Conservation (phyloP, 2,888 invertebrate species). For the Chamaedrilus cognettii region DNA sequence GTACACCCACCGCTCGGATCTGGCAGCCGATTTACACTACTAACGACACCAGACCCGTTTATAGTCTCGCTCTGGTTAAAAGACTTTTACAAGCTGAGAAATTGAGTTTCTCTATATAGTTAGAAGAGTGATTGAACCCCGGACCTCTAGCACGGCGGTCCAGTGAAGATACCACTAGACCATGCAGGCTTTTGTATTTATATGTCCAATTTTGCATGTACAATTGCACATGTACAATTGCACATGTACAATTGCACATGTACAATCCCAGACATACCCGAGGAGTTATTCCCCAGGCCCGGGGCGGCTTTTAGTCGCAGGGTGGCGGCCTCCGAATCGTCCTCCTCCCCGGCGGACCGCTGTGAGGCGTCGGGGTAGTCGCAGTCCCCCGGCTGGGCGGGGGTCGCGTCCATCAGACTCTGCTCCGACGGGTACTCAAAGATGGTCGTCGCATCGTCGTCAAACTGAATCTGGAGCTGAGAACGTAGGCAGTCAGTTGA, state of each 20-base stretch:
- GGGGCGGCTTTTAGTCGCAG: not conserved
- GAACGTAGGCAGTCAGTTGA: no score
- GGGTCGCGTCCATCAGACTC: conserved; percentile 64
- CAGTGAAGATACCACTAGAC: not conserved
- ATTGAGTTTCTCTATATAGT: no score
- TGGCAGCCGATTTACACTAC: no score
- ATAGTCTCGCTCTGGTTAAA: no score
- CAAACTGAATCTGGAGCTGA: conserved; percentile 85
- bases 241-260: no score
- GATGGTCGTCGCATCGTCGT: conserved; percentile 82
- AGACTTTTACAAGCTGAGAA: no score
- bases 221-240: no score
- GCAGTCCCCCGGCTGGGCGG: conserved; percentile 31
- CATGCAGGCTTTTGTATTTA: not conserved
- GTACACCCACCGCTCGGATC: no score
- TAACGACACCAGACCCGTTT: no score
- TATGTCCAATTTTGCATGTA: no score
- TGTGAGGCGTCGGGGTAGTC: conserved; percentile 20
- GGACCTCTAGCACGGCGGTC: not conserved
- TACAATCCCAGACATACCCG: no score
- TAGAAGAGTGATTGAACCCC: not conserved
- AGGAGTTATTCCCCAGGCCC: not conserved
- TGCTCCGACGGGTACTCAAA: conserved; percentile 94
- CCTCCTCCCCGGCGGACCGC: not conserved
- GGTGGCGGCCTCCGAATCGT: not conserved